These are phyloP conservation scores for Stylophora pistillata DNA, from an alignment of 64 coral and sea anemone species.

Conservation along the genomic window DNA sequence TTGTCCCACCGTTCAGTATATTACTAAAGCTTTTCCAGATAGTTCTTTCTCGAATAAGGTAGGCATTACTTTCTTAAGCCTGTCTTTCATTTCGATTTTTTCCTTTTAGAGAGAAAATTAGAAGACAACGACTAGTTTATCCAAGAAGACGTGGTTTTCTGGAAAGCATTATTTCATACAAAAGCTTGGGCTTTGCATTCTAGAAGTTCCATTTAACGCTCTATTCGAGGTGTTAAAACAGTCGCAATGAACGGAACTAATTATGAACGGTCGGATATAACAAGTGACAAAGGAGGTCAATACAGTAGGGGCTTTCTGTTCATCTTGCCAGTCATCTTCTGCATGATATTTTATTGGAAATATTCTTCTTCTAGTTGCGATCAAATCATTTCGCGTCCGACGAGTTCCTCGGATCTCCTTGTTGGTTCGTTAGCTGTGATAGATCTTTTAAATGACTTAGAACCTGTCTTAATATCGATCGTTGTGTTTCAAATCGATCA, in stretches of 20 bases:
- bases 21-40: too few species aligned
- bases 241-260: background rate
- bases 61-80: too few species aligned
- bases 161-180: too few species aligned
- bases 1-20: too few species aligned
- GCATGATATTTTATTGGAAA: conserved; percentile 61
- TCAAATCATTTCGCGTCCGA: conserved; percentile 38
- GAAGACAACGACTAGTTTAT: too few species aligned
- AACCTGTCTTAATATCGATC: conserved; percentile 48
- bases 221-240: background rate
- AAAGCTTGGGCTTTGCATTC: too few species aligned
- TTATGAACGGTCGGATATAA: background rate
- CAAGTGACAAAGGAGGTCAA: background rate
- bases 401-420: conserved; percentile 61
- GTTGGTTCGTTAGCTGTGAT: conserved; percentile 48
- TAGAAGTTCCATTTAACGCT: too few species aligned
- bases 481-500: conserved; percentile 18
- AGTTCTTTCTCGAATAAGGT: too few species aligned
- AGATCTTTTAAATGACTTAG: conserved; percentile 62
- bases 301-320: background rate
- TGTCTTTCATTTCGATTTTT: too few species aligned
- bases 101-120: too few species aligned
- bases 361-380: conserved; percentile 43
- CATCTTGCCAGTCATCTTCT: conserved; percentile 52
- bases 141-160: too few species aligned